phyloP scores from a whole-genome alignment of 2,113 vertebrate species.

The Sigmodon hispidus region DNA sequence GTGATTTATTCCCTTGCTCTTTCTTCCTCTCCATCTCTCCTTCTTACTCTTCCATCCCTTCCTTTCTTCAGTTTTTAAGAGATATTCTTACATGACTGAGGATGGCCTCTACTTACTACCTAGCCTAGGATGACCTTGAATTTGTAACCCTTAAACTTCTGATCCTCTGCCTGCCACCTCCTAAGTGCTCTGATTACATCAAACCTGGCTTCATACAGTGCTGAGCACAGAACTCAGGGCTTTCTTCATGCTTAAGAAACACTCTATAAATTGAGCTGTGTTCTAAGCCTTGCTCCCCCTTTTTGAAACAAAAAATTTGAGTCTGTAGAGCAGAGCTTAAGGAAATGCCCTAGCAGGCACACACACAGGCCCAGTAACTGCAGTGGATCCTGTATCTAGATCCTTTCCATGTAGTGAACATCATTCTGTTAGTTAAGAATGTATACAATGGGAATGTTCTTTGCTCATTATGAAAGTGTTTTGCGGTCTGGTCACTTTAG shows the following conservation, averaged over 20 bases:
- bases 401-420: not conserved
- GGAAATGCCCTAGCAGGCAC: not conserved
- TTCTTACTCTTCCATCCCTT: not conserved
- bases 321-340: not conserved
- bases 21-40: not conserved
- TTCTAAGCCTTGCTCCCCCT: not conserved
- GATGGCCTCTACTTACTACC: not conserved
- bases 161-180: not conserved
- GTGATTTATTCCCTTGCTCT: not conserved
- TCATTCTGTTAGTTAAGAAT: not conserved
- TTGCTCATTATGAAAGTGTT: fast-evolving
- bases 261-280: not conserved
- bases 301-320: not conserved
- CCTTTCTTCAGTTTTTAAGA: not conserved
- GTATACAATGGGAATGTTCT: not conserved
- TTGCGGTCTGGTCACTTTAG: not conserved
- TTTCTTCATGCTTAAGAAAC: not conserved
- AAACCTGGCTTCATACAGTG: not conserved
- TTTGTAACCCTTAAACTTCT: not conserved
- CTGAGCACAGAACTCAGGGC: not conserved
- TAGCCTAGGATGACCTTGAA: not conserved
- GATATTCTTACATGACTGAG: no score
- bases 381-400: not conserved
- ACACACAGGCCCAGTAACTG: no score
- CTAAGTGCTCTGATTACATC: not conserved